phyloP scores from a whole-genome alignment of 1,140 invertebrate genomes.

The Drosophila nebulosa region DNA sequence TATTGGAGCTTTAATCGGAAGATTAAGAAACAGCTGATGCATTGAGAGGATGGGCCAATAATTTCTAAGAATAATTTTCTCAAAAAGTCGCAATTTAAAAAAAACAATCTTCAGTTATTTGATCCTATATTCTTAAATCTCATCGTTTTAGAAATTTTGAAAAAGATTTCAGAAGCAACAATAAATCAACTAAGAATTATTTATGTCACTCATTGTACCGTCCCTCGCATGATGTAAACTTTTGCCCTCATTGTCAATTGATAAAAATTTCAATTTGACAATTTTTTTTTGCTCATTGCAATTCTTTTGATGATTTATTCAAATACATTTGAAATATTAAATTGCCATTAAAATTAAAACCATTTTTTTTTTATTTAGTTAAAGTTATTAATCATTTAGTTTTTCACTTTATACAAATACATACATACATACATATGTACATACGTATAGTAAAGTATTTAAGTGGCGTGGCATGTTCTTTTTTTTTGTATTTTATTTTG shows the following conservation, averaged over 20 bases:
- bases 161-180: too few species aligned
- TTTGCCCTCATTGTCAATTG: neutral
- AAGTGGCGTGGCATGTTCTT: conserved; percentile 9
- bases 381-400: conserved; percentile 29
- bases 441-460: neutral
- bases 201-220: neutral
- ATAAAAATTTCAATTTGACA: neutral
- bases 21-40: too few species aligned
- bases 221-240: neutral
- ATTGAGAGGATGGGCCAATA: too few species aligned
- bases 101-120: too few species aligned
- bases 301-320: neutral
- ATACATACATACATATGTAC: neutral
- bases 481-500: conserved; percentile 24
- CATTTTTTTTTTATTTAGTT: neutral
- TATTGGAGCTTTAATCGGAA: too few species aligned
- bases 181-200: too few species aligned
- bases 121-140: too few species aligned
- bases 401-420: conserved; percentile 4
- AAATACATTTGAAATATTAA: neutral
- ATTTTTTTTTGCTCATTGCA: neutral
- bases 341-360: neutral
- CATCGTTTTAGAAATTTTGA: too few species aligned
- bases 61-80: too few species aligned
- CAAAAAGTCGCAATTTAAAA: too few species aligned